phyloP scores from a whole-genome alignment of 1,140 invertebrate species.

The Penaeus chinensis region DNA sequence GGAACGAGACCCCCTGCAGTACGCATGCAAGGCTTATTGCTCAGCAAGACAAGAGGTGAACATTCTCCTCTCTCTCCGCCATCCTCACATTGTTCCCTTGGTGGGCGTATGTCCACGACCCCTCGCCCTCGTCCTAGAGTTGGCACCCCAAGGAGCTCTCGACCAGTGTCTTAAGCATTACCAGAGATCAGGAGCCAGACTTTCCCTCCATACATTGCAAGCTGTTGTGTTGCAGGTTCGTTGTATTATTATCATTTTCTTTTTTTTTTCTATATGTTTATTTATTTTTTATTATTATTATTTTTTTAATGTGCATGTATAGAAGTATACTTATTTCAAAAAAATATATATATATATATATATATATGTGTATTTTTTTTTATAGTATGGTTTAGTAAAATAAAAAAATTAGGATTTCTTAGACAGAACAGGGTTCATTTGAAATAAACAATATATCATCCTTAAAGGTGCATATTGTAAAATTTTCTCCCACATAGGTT shows the following conservation, averaged over 20 bases:
- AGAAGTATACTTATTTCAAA: no score
- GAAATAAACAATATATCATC: no score
- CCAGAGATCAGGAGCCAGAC: conserved; percentile 81
- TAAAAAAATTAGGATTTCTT: neutral
- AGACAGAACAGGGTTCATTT: neutral
- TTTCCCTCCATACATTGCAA: conserved; percentile 85
- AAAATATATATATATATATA: no score
- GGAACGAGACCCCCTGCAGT: conserved; percentile 89
- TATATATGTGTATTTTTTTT: no score
- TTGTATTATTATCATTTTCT: conserved; percentile 6
- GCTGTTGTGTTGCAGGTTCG: conserved; percentile 84
- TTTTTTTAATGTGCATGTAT: no score
- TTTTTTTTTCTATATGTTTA: conserved; percentile 37
- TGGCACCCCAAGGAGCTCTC: conserved; percentile 92
- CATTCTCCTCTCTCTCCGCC: conserved; percentile 85
- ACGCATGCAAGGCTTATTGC: conserved; percentile 94
- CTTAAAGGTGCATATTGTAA: neutral
- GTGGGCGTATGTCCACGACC: conserved; percentile 89
- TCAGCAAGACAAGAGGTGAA: conserved; percentile 93
- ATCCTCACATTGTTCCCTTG: conserved; percentile 92
- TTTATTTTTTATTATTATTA: neutral
- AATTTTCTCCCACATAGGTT: conserved; percentile 71
- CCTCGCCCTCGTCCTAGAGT: conserved; percentile 88
- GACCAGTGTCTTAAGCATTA: conserved; percentile 86
- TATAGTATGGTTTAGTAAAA: no score